phyloP scores from a whole-genome alignment of 1,140 invertebrate genomes.

The Sminthurides bifidus region DNA sequence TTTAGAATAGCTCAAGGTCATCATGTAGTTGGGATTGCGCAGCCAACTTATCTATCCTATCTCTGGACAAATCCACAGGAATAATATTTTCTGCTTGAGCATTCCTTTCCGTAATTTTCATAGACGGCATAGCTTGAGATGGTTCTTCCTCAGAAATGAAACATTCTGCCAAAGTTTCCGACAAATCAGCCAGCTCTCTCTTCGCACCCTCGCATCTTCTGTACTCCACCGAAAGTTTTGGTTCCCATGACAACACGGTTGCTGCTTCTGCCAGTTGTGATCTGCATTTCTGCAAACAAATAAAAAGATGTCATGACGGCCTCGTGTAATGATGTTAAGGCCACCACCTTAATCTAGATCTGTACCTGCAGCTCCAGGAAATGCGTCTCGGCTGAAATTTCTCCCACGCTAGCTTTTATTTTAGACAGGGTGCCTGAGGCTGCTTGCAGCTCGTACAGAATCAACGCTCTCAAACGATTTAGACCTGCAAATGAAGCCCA shows the following conservation, averaged over 20 bases:
- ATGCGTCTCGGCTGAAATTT: slow-evolving; percentile 23
- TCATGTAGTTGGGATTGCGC: too few species aligned
- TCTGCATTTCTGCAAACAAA: slow-evolving; percentile 15
- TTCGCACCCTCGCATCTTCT: slow-evolving; percentile 21
- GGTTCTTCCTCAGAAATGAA: not conserved
- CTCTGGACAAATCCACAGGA: too few species aligned
- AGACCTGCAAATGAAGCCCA: slow-evolving; percentile 41
- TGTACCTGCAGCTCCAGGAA: slow-evolving; percentile 25
- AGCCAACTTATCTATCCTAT: too few species aligned
- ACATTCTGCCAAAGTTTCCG: slow-evolving; percentile 2
- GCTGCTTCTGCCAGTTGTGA: slow-evolving; percentile 21
- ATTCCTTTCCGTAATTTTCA: too few species aligned
- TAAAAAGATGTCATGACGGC: not conserved
- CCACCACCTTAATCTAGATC: not conserved
- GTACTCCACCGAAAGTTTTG: slow-evolving; percentile 20
- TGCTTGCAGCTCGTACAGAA: slow-evolving; percentile 52
- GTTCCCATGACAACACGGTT: slow-evolving; percentile 22
- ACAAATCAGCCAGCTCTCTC: slow-evolving; percentile 16
- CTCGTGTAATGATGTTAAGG: not conserved
- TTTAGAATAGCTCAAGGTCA: too few species aligned
- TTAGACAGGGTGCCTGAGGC: slow-evolving; percentile 35
- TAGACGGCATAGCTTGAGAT: not conserved
- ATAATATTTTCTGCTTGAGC: too few species aligned
- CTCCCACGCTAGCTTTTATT: slow-evolving; percentile 14
- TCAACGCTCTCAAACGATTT: slow-evolving; percentile 48